These are phyloP conservation scores for Vanessa tameamea DNA, from an alignment of 1,140 invertebrate species.

Conservation along the genomic window DNA sequence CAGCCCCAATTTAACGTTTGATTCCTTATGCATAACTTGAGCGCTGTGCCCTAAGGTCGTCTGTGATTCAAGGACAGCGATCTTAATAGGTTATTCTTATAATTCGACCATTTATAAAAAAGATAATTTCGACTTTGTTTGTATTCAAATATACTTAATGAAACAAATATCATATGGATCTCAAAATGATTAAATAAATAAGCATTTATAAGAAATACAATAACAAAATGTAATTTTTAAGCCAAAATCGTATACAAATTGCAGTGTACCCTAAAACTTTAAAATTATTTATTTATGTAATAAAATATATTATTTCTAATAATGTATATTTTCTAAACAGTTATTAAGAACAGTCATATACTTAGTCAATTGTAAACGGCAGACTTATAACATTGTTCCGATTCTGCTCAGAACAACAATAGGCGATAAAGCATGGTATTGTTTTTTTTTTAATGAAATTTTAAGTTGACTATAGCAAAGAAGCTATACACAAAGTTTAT, in stretches of 20 bases:
- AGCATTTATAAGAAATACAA: too few species aligned
- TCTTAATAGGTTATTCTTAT: conserved; percentile 31
- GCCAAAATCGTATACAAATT: too few species aligned
- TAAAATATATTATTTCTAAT: too few species aligned
- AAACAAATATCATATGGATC: too few species aligned
- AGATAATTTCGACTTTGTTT: conserved; percentile 3
- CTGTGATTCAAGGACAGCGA: conserved; percentile 63
- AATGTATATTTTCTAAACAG: too few species aligned
- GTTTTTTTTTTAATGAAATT: background rate
- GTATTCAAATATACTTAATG: background rate
- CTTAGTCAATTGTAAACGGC: background rate
- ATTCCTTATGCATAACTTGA: conserved; percentile 64
- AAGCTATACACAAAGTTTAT: background rate
- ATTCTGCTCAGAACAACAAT: background rate
- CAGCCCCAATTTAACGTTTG: conserved; percentile 60
- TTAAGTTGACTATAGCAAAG: background rate
- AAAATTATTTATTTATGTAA: too few species aligned
- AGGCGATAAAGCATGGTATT: background rate
- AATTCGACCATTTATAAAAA: background rate
- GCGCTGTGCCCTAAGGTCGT: conserved; percentile 62
- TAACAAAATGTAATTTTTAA: too few species aligned
- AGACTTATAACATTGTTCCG: background rate
- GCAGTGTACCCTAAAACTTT: too few species aligned
- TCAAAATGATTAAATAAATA: too few species aligned
- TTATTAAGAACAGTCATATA: too few species aligned